Base-by-base conservation (phyloP, 2,797 vertebrate species). In the Nyctalus aviator region DNA sequence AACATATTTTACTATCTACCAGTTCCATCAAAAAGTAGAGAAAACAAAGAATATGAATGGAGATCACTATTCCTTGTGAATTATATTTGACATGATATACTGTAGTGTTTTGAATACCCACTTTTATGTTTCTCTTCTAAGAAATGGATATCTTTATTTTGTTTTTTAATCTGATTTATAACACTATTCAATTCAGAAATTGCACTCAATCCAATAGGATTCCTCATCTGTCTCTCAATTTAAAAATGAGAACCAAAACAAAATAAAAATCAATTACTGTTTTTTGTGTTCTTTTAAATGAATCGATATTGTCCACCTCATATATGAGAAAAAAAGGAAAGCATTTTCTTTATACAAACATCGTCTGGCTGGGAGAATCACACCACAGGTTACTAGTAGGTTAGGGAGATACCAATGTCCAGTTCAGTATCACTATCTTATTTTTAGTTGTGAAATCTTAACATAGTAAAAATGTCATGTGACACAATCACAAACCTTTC, bases 141-240 rank as follows among this genome's bases (percentile, higher is more conserved):
- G 90, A 96, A 97, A 86, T 95, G 68, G 82, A 92, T 94, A 72
- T 97, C 89, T 95, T 96, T 96, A 95, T 94, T 79, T 92, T 85
- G 95, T 97, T 90, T 90, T 84, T 55, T 21, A 8, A 90, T 95
- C 68, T 95, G 79, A 91, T 75, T 41, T 75, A 96, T 93, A 41
- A 88, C 64, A 78, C 90, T 72, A 84, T 92, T 95, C 73, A 73
- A 88, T 96, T 95, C 83, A 96, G 94, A 96, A 96, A 96, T 91
- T 93, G 35, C 69, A 79, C 44, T 81, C 85, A 59, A 71, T 82
- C 30, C 68, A 94, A 27, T 90, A 82, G 48, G 55, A 73, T 68
- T 92, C 10, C 6, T 95, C 37, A 78, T 84, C n/a, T 79, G 18
- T 85, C 37, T 86, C 85, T 83, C 46, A 66, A 23, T 91, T 91